Evolutionary conservation across 2,113 vertebrate genomes (phyloP).

Genomic region (Nothocercus nigrocapillus): DNA sequence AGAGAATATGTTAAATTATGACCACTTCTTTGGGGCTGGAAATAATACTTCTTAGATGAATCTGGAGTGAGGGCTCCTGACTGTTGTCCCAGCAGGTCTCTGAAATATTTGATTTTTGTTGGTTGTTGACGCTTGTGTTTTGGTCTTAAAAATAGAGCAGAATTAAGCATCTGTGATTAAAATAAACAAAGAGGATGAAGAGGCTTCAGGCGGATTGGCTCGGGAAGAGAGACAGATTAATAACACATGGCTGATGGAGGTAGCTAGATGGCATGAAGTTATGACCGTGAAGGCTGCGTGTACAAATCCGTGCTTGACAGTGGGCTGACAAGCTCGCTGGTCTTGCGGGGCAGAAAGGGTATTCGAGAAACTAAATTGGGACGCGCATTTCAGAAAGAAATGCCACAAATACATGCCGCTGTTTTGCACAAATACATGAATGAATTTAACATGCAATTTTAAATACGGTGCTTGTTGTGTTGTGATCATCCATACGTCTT

Average conservation of each 20-base stretch:
- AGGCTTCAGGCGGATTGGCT: constrained; percentile 13
- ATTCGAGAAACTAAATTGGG: constrained; percentile 22
- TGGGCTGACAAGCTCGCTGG: not conserved
- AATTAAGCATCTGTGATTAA: constrained; percentile 61
- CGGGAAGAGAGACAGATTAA: constrained; percentile 8
- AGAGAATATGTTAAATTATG: not conserved
- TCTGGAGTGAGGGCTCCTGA: not conserved
- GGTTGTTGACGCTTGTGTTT: not conserved
- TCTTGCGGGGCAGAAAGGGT: not conserved
- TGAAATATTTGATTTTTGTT: not conserved
- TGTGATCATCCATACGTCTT: not conserved
- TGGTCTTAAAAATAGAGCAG: constrained; percentile 39
- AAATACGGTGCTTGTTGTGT: not conserved
- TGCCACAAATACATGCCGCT: not conserved
- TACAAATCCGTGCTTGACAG: not conserved
- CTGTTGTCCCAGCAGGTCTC: not conserved
- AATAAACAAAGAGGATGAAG: constrained; percentile 60
- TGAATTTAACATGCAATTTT: not conserved
- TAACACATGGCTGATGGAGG: not conserved
- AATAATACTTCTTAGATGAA: not conserved
- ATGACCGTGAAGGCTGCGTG: not conserved
- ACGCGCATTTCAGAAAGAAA: constrained; percentile 31
- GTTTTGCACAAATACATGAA: not conserved
- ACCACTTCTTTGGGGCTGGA: not conserved
- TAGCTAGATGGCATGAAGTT: constrained; percentile 2